Base-by-base conservation (phyloP, 35 echinoderm and acorn worm species). In the Apostichopus parvimensis region DNA sequence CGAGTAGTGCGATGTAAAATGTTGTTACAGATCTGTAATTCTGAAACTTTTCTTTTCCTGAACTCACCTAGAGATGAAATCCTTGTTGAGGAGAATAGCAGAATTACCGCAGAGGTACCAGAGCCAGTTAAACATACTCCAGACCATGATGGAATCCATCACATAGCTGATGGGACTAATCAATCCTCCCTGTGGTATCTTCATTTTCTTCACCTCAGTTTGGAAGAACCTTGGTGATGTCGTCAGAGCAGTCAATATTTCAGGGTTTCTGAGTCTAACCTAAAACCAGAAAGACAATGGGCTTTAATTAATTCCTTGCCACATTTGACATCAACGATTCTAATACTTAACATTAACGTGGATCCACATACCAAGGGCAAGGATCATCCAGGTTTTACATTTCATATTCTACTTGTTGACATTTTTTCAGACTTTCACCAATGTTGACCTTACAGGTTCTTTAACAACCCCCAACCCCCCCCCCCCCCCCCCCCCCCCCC, bases 171-270 rank as follows among this genome's bases (percentile, higher is more conserved):
- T 58, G 22, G 28, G 87, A 20, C 17, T 81, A 24, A 54, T 61
- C 13, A n/a, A 64, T 70, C 54, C 76, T 76, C 91, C 77, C 24
- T 60, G 20, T 14, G 14, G 53, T 5, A 9, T n/a, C 22, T 75
- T 55, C 22, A n/a, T 53, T 28, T 84, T 91, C 84, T 71, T 73
- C n/a, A 57, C 28, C 53, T 56, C 54, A 14, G 13, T 70, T 14
- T 66, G 83, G 17, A 65, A 95, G 91, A 93, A 95, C 25, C 68
- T 26, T 22, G 91, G 78, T 72, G 92, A 77, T n/a, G 54, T 93
- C 54, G 95, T 97, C 34, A 97, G 87, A 58, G 86, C 93, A 9
- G 95, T 97, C 87, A 97, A 73, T 64, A 97, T 97, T 14, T 88
- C 68, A 52, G 77, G 59, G 86, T 97, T 94, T 60, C 83, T 65